Conservation (phyloP, 2,888 invertebrate genomes). For the Epistrophella euchroma region DNA sequence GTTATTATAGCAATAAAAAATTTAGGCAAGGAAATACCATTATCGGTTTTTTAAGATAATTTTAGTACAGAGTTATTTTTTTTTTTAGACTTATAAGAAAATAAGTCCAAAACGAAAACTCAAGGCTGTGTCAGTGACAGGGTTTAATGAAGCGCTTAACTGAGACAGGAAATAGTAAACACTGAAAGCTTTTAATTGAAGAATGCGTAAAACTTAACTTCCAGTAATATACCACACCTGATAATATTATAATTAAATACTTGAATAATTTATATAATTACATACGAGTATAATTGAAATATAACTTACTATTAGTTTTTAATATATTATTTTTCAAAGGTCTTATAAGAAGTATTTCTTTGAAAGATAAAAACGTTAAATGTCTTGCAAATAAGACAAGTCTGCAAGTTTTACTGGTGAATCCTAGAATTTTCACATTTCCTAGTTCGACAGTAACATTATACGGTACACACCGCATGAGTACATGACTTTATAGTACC, state of each 20-base stretch:
- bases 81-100: neutral
- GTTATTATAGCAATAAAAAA: slow-evolving; percentile 64
- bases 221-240: neutral
- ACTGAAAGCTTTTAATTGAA: neutral
- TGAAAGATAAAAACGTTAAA: too few relatives aligned
- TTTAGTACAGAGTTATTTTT: neutral
- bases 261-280: too few relatives aligned
- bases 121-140: neutral
- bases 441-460: too few relatives aligned
- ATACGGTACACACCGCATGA: too few relatives aligned
- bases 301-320: too few relatives aligned
- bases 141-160: neutral
- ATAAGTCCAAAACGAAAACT: neutral
- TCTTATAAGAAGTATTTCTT: too few relatives aligned
- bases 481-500: too few relatives aligned
- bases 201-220: neutral
- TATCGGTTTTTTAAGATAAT: slow-evolving; percentile 49
- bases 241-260: neutral
- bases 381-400: too few relatives aligned
- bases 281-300: too few relatives aligned
- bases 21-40: slow-evolving; percentile 56
- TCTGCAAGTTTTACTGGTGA: too few relatives aligned
- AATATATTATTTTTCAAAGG: too few relatives aligned
- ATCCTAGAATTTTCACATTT: too few relatives aligned
- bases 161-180: neutral